Base-by-base conservation (phyloP, 2,113 vertebrate species). In the Sinocyclocheilus grahami region DNA sequence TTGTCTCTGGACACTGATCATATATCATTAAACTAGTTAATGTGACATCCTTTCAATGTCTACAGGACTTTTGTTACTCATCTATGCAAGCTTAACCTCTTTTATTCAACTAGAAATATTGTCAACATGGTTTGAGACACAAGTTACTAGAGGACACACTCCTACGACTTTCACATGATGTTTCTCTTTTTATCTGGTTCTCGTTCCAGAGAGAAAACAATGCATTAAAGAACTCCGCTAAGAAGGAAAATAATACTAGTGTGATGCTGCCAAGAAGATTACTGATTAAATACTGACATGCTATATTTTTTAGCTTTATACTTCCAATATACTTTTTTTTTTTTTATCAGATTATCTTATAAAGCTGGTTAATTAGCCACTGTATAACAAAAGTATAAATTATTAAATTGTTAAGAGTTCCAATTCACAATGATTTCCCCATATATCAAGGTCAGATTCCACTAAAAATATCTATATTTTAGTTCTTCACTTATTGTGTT, bases 81-180 rank as follows among this genome's bases (percentile, higher is more conserved):
- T 3, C 6, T 14, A 5, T 42, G 33, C 12, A 42, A 18, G 69
- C 18, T 42, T 39, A 79, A 79, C 20, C 18, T 62, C 27, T 37
- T n/a, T 62, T 60, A 39, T 37, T 78, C 37, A 39, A 11, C 4
- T 3, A 7, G 2, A 14, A 27, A 62, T 62, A 79, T 16, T 60
- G 18, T 22, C 10, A 60, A 58, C 33, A 33, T 60, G 18, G 27
- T 14, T 55, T 37, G n/a, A 74, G 1, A 39, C 71, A 33, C 27
- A 74, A 42, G 71, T 74, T 74, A 74, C 37, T 6, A 4, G 71
- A 74, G 37, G 71, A n/a, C 71, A 74, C 39, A 74, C 30, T 71
- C 3, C 67, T 20, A 4, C 0, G 1, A 10, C 33, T 71, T 37
- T 71, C 37, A 74, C 20, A 12, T 42, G 10, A 74, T 74, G 11